Conservation (phyloP, 2,888 invertebrate genomes). For the Orthonevra nobilis region DNA sequence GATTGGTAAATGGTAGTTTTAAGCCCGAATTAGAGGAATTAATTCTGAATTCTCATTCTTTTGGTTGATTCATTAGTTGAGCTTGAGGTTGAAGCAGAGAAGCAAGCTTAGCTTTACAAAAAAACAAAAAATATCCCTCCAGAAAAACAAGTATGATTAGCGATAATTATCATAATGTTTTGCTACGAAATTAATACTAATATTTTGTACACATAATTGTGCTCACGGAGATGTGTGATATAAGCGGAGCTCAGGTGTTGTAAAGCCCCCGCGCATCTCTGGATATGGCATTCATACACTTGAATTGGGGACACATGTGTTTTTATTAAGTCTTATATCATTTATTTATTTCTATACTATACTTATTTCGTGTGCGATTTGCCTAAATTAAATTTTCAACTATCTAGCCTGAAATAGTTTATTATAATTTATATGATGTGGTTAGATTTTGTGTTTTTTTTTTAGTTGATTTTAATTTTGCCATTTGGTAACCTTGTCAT, state of each 20-base stretch:
- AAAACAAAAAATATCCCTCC: too few relatives aligned
- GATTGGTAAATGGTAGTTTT: background rate
- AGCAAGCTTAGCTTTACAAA: too few relatives aligned
- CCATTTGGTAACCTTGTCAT: conserved; percentile 31
- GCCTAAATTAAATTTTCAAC: conserved; percentile 34
- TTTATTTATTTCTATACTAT: background rate
- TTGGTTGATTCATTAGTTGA: background rate
- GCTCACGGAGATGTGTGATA: conserved; percentile 30
- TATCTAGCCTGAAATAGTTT: conserved; percentile 22
- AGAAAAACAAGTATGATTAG: conserved; percentile 55
- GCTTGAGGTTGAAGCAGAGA: background rate
- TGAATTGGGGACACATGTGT: conserved; percentile 48
- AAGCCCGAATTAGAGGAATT: conserved; percentile 5
- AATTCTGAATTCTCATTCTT: conserved; percentile 11
- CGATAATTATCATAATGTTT: conserved; percentile 64
- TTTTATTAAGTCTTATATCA: background rate
- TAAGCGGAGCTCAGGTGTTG: too few relatives aligned
- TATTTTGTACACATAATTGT: conserved; percentile 48
- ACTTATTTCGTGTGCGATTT: background rate
- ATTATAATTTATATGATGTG: conserved; percentile 36
- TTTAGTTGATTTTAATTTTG: conserved; percentile 3
- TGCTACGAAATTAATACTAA: conserved; percentile 46
- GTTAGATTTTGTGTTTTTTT: background rate
- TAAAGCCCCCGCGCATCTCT: too few relatives aligned
- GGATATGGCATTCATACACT: conserved; percentile 31